Percentiles rank a stretch among this genome's conserved stretches.
Evolutionary conservation across 2,888 invertebrate species (phyloP).

Genomic region (Holacanthella duospinosa): DNA sequence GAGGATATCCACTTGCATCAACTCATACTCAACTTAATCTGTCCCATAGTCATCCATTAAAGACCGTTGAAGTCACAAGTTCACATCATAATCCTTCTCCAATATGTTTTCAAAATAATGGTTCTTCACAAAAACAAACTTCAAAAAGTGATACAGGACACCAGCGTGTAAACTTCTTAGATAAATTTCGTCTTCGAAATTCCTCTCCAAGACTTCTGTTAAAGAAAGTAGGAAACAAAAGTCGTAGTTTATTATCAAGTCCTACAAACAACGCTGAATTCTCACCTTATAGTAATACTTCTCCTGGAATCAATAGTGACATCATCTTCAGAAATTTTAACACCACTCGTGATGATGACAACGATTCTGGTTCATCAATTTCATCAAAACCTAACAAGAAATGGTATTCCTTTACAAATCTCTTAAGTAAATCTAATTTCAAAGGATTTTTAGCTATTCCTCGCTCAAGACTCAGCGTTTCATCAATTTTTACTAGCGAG

Average conservation of each 20-base stretch:
- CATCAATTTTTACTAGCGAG: slow-evolving; percentile 28
- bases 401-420: slow-evolving; percentile 37
- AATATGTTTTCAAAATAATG: neutral
- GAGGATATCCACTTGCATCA: no score
- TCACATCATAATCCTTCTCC: no score
- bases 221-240: neutral
- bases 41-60: no score
- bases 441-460: slow-evolving; percentile 30
- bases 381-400: slow-evolving; percentile 23
- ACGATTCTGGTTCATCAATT: neutral
- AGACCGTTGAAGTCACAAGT: no score
- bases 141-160: no score
- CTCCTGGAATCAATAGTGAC: neutral
- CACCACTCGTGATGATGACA: neutral
- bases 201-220: neutral
- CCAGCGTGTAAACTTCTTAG: neutral
- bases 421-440: slow-evolving; percentile 33
- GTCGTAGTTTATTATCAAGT: neutral
- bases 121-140: neutral
- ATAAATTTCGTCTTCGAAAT: neutral
- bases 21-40: no score
- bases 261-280: neutral
- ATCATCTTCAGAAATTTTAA: neutral
- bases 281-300: neutral
- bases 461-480: slow-evolving; percentile 33